phyloP scores from a whole-genome alignment of 2,797 vertebrate species.

The Adrianichthys oophorus region DNA sequence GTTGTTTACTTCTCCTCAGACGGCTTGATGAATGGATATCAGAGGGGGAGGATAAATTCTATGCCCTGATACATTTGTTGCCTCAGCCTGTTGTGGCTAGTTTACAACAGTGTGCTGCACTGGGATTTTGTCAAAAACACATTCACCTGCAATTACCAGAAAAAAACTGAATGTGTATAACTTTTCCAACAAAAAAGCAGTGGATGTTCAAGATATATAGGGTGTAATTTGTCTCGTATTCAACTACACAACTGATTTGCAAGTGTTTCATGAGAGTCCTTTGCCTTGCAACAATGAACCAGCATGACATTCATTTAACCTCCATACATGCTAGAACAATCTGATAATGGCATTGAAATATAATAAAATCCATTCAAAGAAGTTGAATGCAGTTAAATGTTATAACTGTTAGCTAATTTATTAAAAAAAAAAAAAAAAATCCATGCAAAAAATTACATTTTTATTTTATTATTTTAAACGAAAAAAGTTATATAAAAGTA shows the following conservation, averaged over 20 bases:
- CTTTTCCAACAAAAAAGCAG: not conserved
- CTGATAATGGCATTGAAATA: not conserved
- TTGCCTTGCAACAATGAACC: not conserved
- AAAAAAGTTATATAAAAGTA: no score
- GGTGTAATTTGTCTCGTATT: not conserved
- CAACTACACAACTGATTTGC: not conserved
- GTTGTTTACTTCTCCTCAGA: slow-evolving; percentile 55
- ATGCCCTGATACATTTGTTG: slow-evolving; percentile 44
- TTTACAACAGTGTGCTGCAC: slow-evolving; percentile 20
- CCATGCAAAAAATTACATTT: no score
- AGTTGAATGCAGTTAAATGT: no score
- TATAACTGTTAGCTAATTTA: no score
- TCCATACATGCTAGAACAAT: not conserved
- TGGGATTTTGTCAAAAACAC: slow-evolving; percentile 40
- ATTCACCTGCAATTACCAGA: slow-evolving; percentile 7
- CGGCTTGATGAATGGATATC: slow-evolving; percentile 62
- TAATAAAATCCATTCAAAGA: not conserved
- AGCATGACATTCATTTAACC: not conserved
- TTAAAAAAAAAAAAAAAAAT: no score
- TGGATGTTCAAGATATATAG: not conserved
- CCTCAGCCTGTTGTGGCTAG: slow-evolving; percentile 20
- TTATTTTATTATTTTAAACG: no score
- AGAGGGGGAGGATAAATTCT: slow-evolving; percentile 45
- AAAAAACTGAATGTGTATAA: no score
- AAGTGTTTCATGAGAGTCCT: not conserved